Percentiles rank a stretch among this genome's conserved stretches.
phyloP scores from a whole-genome alignment of 2,797 vertebrate species.

The Mallotus villosus region DNA sequence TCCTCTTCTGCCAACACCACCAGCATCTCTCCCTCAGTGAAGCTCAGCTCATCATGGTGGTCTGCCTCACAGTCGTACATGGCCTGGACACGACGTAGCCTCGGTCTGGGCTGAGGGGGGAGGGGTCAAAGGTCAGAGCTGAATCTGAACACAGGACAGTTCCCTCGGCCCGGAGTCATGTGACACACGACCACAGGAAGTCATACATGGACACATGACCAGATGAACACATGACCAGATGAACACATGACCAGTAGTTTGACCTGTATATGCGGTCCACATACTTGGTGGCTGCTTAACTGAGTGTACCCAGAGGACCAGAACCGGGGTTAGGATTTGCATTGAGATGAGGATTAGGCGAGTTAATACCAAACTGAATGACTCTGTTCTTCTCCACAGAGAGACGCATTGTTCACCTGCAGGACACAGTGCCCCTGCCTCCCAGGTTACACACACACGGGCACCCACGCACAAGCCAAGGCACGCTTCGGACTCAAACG shows the following conservation, averaged over 20 bases:
- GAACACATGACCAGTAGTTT: not conserved
- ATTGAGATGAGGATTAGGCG: not conserved
- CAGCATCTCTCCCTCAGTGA: slow-evolving; percentile 78
- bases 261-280: not conserved
- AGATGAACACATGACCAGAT: too few species aligned
- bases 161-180: too few species aligned
- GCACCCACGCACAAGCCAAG: not conserved
- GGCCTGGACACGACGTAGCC: slow-evolving; percentile 69
- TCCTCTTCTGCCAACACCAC: slow-evolving; percentile 81
- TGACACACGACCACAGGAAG: too few species aligned
- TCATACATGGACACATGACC: too few species aligned
- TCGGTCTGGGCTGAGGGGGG: slow-evolving; percentile 51
- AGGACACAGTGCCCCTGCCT: not conserved
- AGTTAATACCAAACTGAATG: slow-evolving; percentile 2
- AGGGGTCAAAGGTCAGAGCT: not conserved
- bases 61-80: slow-evolving; percentile 82
- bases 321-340: not conserved
- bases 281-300: not conserved
- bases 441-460: not conserved
- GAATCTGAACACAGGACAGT: not conserved
- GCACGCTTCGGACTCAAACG: not conserved
- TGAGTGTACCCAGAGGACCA: not conserved
- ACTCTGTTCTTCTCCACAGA: not conserved
- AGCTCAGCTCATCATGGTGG: slow-evolving; percentile 83
- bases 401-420: not conserved